These are phyloP conservation scores for Petrocephalus zakoni DNA, from an alignment of 2,113 vertebrate species.

Conservation along the genomic window DNA sequence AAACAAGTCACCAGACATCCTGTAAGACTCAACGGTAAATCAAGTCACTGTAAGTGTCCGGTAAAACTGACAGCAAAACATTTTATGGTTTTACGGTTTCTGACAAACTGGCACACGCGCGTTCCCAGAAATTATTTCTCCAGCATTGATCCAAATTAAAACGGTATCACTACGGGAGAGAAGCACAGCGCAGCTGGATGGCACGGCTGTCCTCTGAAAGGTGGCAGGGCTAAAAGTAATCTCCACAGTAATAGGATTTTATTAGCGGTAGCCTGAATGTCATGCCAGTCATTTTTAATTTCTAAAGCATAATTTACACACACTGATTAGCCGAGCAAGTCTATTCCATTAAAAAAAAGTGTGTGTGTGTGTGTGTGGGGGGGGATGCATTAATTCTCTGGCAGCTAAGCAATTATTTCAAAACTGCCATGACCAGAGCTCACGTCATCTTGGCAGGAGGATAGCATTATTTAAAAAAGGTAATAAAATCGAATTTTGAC, in stretches of 20 bases:
- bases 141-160: neutral
- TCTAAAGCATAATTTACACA: neutral
- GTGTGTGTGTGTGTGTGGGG: no score
- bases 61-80: neutral
- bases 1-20: neutral
- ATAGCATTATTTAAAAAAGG: neutral
- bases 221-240: neutral
- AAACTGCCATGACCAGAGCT: neutral
- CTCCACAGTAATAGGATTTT: neutral
- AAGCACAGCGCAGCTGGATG: neutral
- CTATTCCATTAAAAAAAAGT: slow-evolving; percentile 1
- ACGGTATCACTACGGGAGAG: neutral
- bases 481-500: neutral
- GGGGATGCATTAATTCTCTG: neutral
- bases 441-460: neutral
- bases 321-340: neutral
- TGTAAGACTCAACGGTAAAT: neutral
- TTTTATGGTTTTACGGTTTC: neutral
- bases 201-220: neutral
- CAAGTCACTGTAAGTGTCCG: neutral
- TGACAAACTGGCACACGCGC: neutral
- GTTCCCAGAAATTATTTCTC: neutral
- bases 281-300: slow-evolving; percentile 11
- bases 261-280: neutral
- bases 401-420: slow-evolving; percentile 5